Evolutionary conservation across 2,888 invertebrate genomes (phyloP).

Genomic region (Limnephilus marmoratus): DNA sequence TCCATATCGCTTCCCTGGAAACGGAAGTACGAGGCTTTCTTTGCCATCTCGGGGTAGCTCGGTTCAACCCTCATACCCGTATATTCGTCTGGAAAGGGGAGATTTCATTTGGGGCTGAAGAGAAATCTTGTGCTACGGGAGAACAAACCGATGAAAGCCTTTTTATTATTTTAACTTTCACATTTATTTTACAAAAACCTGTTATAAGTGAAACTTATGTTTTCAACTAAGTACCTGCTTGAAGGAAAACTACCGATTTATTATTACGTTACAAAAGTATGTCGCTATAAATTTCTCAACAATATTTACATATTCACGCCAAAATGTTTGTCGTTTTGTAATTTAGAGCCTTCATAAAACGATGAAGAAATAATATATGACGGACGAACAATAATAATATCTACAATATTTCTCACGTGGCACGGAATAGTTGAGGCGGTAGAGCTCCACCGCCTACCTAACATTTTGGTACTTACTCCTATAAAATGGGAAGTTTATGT

Average conservation of each 20-base stretch:
- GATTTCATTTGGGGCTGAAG: constrained; percentile 15
- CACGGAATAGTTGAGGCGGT: constrained; percentile 33
- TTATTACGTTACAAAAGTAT: neutral
- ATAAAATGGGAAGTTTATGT: constrained; percentile 66
- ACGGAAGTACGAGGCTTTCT: constrained; percentile 15
- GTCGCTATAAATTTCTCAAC: neutral
- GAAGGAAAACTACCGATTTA: neutral
- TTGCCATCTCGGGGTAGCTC: constrained; percentile 5
- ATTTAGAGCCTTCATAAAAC: constrained; percentile 12
- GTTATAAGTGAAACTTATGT: neutral
- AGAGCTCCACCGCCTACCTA: constrained; percentile 53
- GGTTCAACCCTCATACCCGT: constrained; percentile 10
- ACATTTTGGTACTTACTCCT: constrained; percentile 63
- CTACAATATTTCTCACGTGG: constrained; percentile 53
- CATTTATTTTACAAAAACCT: neutral
- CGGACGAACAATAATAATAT: neutral
- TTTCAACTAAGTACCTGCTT: neutral
- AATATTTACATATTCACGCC: neutral
- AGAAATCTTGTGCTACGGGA: constrained; percentile 11
- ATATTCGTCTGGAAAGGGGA: constrained; percentile 34
- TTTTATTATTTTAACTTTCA: neutral
- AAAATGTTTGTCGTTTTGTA: neutral
- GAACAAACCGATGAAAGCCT: neutral
- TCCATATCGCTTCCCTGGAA: constrained; percentile 4
- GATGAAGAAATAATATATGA: constrained; percentile 4